Base-by-base conservation (phyloP, 2,888 invertebrate genomes). In the Chrysotoxum bicinctum region DNA sequence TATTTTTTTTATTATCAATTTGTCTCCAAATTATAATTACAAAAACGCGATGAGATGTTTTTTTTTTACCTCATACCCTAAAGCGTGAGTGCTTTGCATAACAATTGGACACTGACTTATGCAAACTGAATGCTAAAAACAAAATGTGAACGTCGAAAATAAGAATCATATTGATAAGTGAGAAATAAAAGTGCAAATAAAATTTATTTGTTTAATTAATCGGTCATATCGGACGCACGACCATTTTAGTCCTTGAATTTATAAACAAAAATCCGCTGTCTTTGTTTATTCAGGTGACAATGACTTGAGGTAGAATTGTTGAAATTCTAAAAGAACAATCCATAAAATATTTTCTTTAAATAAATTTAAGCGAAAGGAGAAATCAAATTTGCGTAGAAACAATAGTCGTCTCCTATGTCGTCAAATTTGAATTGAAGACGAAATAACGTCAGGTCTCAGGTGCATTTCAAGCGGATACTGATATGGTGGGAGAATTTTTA, bases 151-250 rank as follows among this genome's bases (percentile, higher is more conserved):
- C 50, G 14, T 50, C 50, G 2, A 23, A 23, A 45, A 54, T 75
- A 45, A 64, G 75, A 79, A 75, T 75, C 52, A 79, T 50, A 79
- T 79, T 79, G 74, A 64, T n/a, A 26, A 66, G 35, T 66, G 66
- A 62, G 70, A 72, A 62, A 66, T 7, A 56, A 56, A 35, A 12
- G 74, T 54, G 79, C 70, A 66, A 74, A 79, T 64, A 66, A 76
- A 76, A 62, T 76, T 80, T 76, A 85, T 72, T 85, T 73, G 76
- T 81, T 80, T 76, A 64, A 81, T 85, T 85, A 81, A 76, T 85
- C 84, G 76, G 80, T 56, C 80, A 85, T 72, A 76, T 80, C 80
- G 81, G 75, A 85, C 81, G 68, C 68, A 76, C 80, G 72, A 76
- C 76, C 76, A 80, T 85, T 85, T 75, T 21, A 60, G 76, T 81